phyloP scores from a whole-genome alignment of 2,113 vertebrate genomes.

The Erinaceus europaeus region DNA sequence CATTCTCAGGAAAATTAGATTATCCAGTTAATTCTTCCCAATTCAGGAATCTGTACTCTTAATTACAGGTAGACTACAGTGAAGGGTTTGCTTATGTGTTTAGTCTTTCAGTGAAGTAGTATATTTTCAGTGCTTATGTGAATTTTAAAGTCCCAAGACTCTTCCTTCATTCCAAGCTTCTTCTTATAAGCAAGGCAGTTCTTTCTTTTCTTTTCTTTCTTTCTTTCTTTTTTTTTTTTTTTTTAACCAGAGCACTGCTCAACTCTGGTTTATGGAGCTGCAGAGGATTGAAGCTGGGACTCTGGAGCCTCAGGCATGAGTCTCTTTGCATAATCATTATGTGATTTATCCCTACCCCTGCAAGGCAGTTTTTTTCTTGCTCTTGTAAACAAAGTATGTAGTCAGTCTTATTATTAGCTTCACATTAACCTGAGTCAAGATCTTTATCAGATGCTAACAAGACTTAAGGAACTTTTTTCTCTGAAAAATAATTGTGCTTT shows the following conservation, averaged over 20 bases:
- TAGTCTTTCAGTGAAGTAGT: not conserved
- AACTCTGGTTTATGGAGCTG: too few species aligned
- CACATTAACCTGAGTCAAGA: not conserved
- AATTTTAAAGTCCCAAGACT: not conserved
- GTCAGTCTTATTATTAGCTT: not conserved
- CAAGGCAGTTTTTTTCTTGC: not conserved
- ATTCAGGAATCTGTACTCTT: conserved; percentile 11
- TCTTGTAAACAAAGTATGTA: not conserved
- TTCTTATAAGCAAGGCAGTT: not conserved
- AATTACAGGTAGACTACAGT: not conserved
- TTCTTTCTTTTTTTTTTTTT: too few species aligned
- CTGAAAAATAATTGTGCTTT: not conserved
- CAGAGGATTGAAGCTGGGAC: too few species aligned
- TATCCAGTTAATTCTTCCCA: not conserved
- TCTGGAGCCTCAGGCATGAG: too few species aligned
- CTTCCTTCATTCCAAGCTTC: not conserved
- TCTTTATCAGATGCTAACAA: not conserved
- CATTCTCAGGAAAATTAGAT: conserved; percentile 34
- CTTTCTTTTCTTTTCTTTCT: too few species aligned
- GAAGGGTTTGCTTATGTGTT: not conserved
- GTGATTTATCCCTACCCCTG: too few species aligned
- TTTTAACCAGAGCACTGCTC: too few species aligned
- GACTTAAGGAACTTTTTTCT: not conserved
- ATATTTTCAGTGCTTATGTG: not conserved
- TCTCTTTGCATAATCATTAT: too few species aligned